Percentiles rank a stretch among this genome's conserved stretches.
These are phyloP conservation scores for Athene cunicularia DNA, from an alignment of 2,113 vertebrate species.

Conservation along the genomic window DNA sequence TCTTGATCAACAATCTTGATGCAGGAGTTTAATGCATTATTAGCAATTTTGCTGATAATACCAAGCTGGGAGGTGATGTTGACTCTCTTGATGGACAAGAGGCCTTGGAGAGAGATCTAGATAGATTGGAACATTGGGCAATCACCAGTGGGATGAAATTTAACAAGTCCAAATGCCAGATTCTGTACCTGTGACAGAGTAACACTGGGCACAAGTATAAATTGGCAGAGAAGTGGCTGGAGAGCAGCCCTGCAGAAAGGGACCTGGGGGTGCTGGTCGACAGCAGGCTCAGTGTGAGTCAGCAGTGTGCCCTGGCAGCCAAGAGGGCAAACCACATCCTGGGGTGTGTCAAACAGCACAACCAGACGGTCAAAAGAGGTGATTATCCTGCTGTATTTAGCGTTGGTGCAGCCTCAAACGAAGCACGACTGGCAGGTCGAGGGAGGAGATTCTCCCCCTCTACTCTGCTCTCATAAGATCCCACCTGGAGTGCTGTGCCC, in stretches of 20 bases:
- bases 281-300: background rate
- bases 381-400: accelerated
- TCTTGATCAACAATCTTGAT: background rate
- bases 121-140: background rate
- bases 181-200: background rate
- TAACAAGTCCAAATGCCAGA: background rate
- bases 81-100: background rate
- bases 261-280: background rate
- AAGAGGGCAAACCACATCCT: background rate
- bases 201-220: background rate
- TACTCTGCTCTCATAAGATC: too few relatives aligned
- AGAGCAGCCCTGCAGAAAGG: background rate
- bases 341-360: background rate
- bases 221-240: background rate
- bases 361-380: accelerated
- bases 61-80: background rate
- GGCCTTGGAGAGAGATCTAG: background rate
- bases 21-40: background rate
- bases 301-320: background rate
- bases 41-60: background rate
- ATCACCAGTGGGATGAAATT: background rate
- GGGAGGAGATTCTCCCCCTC: too few relatives aligned
- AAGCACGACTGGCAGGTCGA: too few relatives aligned
- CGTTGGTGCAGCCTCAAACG: accelerated
- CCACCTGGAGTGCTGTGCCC: too few relatives aligned